Evolutionary conservation across 1,140 invertebrate genomes (phyloP).

Genomic region (Prorops nasuta): DNA sequence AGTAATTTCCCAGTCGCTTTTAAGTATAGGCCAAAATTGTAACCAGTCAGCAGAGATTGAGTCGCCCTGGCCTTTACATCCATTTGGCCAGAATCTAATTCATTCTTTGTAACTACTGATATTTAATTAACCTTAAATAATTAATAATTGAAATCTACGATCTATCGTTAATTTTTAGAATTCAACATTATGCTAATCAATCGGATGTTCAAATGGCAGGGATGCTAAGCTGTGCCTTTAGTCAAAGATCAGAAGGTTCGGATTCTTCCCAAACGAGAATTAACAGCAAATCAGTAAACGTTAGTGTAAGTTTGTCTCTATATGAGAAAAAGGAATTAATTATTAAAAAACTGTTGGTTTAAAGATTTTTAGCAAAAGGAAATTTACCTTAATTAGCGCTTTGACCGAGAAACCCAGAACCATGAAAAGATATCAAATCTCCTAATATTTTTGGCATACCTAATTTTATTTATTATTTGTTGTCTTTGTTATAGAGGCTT

Average conservation of each 20-base stretch:
- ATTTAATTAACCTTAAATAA: background rate
- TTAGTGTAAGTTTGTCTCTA: conserved; percentile 55
- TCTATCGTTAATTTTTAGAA: conserved; percentile 57
- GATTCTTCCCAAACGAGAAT: conserved; percentile 40
- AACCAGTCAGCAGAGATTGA: conserved; percentile 60
- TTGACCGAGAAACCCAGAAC: background rate
- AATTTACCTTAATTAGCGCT: background rate
- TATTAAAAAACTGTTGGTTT: no score
- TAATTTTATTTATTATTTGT: no score
- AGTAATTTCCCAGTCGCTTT: conserved; percentile 59
- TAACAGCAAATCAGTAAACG: conserved; percentile 54
- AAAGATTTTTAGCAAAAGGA: no score
- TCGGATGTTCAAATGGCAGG: conserved; percentile 91
- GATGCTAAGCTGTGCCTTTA: conserved; percentile 87
- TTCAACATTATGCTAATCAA: conserved; percentile 73
- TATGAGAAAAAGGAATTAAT: conserved; percentile 2
- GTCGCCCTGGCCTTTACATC: conserved; percentile 75
- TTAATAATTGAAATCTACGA: background rate
- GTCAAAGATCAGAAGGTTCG: conserved; percentile 53
- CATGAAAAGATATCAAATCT: conserved; percentile 3
- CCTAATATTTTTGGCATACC: no score
- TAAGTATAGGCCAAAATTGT: conserved; percentile 33
- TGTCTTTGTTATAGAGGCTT: conserved; percentile 63
- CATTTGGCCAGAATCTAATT: conserved; percentile 82
- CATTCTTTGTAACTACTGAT: conserved; percentile 73